These are phyloP conservation scores for Sarcophaga subvicina DNA, from an alignment of 2,888 invertebrate species.

Conservation along the genomic window DNA sequence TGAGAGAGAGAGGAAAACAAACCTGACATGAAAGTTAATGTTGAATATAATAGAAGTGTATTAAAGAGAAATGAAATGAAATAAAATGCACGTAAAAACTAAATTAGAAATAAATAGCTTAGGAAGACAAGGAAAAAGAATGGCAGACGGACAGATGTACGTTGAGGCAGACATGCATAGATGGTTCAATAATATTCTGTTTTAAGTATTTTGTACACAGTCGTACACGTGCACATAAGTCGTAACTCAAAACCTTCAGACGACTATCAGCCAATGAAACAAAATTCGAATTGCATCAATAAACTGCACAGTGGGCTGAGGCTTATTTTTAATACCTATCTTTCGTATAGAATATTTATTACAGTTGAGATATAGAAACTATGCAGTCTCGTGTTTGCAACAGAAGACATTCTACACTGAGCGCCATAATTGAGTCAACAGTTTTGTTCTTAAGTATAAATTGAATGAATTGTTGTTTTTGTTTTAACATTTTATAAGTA, in stretches of 20 bases:
- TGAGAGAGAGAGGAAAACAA: not conserved
- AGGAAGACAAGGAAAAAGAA: constrained; percentile 1
- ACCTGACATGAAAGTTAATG: not conserved
- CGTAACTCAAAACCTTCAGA: not conserved
- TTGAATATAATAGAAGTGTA: not conserved
- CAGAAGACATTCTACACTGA: no score
- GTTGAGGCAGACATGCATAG: not conserved
- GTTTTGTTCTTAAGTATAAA: no score
- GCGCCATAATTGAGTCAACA: no score
- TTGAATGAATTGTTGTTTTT: no score
- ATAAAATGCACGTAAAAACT: constrained; percentile 47
- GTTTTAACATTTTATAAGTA: no score
- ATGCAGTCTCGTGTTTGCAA: no score
- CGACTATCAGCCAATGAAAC: no score
- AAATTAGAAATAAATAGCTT: constrained; percentile 58
- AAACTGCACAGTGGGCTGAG: not conserved
- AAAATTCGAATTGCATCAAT: not conserved
- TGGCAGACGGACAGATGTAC: not conserved
- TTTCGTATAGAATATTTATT: no score
- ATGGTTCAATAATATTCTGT: not conserved
- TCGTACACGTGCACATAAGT: not conserved
- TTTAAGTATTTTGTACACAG: not conserved
- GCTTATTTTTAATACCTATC: not conserved
- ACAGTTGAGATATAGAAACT: no score
- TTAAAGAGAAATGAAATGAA: not conserved